phyloP scores from a whole-genome alignment of 1,140 invertebrate genomes.

The Mamestra configurata region DNA sequence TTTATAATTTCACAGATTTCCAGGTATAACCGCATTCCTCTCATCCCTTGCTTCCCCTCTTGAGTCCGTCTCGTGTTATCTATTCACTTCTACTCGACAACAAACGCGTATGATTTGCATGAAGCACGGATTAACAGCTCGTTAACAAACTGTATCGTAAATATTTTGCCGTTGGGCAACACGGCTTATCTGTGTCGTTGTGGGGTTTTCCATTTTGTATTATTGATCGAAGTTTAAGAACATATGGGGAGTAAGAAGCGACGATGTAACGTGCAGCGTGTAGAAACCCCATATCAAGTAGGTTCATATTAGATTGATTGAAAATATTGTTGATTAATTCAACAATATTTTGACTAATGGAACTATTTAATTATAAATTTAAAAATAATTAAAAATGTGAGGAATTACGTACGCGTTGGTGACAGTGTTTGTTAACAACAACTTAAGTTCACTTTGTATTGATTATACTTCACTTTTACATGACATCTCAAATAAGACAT shows the following conservation, averaged over 20 bases:
- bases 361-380: no score
- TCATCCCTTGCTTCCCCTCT: constrained; percentile 41
- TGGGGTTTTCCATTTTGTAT: constrained; percentile 51
- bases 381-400: no score
- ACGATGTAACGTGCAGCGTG: no score
- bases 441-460: not conserved
- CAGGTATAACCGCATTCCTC: no score
- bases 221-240: not conserved
- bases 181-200: constrained; percentile 33
- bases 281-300: no score
- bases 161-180: constrained; percentile 76
- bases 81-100: constrained; percentile 71
- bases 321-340: no score
- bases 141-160: constrained; percentile 81
- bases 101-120: constrained; percentile 80
- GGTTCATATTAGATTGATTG: no score
- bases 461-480: not conserved
- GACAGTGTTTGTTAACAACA: no score
- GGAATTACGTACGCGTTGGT: no score
- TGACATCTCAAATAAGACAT: not conserved
- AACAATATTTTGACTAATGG: no score
- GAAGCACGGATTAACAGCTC: constrained; percentile 81
- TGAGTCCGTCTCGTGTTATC: constrained; percentile 23
- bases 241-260: not conserved
- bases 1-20: no score